Percentiles rank a stretch among this genome's conserved stretches.
These are phyloP conservation scores for Biston betularia DNA, from an alignment of 2,888 invertebrate species.

Conservation along the genomic window DNA sequence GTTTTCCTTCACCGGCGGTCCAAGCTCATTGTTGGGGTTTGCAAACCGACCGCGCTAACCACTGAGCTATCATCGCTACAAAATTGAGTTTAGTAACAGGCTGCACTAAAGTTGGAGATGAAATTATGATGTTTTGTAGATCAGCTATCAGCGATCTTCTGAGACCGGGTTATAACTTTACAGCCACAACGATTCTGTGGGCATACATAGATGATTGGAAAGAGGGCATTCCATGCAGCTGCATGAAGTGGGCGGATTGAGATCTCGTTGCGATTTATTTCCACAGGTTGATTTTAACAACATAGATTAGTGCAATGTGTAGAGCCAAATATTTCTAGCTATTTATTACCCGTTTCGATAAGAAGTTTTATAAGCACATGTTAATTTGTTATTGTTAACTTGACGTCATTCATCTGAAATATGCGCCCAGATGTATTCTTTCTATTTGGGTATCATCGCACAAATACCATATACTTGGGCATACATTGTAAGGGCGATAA, in stretches of 20 bases:
- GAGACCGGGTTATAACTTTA: too few species aligned
- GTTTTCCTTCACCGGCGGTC: too few species aligned
- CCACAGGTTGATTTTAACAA: neutral
- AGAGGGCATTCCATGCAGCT: neutral
- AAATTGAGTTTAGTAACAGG: too few species aligned
- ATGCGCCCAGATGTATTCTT: conserved; percentile 8
- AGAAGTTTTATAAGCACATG: conserved; percentile 5
- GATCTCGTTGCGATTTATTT: neutral
- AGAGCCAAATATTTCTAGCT: neutral
- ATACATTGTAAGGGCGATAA: too few species aligned
- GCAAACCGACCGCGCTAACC: too few species aligned
- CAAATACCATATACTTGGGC: neutral
- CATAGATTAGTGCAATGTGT: neutral
- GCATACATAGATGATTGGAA: neutral
- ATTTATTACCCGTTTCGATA: neutral
- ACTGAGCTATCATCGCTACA: too few species aligned
- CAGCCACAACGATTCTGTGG: neutral
- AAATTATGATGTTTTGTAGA: too few species aligned
- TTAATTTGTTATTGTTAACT: conserved; percentile 26
- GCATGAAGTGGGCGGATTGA: neutral
- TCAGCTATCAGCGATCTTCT: too few species aligned
- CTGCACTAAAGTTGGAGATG: too few species aligned
- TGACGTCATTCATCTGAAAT: conserved; percentile 21
- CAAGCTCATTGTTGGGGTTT: too few species aligned
- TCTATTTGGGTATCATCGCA: neutral